A percentile compares a stretch with the other conserved stretches of the same genome.
Conservation (phyloP, 2,797 vertebrate genomes). For the Bradypus variegatus region DNA sequence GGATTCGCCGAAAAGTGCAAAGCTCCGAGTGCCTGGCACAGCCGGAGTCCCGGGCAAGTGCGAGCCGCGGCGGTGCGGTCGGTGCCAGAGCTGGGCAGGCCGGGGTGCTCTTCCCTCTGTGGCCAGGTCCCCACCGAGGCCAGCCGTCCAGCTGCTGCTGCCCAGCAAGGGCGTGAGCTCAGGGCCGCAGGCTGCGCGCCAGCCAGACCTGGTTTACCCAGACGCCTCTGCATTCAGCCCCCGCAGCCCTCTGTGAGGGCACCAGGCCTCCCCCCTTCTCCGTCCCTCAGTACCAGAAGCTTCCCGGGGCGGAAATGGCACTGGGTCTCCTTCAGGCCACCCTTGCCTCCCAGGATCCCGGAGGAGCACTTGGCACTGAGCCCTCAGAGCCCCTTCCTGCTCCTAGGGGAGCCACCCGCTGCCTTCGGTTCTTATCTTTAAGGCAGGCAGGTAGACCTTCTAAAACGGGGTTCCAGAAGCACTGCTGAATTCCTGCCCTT, state of each 20-base stretch:
- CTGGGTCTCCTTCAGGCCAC: too few relatives aligned
- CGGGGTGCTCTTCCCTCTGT: neutral
- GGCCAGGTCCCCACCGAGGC: rapidly evolving
- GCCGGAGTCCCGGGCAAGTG: rapidly evolving
- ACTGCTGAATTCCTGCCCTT: neutral
- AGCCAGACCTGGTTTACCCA: neutral
- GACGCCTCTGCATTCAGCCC: neutral
- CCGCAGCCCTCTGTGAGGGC: neutral
- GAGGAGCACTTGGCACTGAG: too few relatives aligned
- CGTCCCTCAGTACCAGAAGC: neutral
- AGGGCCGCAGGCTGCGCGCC: neutral
- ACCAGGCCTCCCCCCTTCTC: neutral
- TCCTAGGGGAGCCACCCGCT: neutral
- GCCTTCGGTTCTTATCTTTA: neutral
- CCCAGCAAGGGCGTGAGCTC: too few relatives aligned
- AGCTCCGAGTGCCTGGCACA: too few relatives aligned
- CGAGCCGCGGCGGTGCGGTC: neutral
- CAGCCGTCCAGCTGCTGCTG: neutral
- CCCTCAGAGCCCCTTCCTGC: neutral
- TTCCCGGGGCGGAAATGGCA: neutral
- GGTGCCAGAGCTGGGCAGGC: neutral
- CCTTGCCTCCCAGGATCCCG: neutral
- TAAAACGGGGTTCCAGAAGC: neutral
- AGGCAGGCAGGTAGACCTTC: neutral
- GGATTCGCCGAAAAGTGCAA: neutral